Base-by-base conservation (phyloP, 2,113 vertebrate species). In the Thomomys bottae region DNA sequence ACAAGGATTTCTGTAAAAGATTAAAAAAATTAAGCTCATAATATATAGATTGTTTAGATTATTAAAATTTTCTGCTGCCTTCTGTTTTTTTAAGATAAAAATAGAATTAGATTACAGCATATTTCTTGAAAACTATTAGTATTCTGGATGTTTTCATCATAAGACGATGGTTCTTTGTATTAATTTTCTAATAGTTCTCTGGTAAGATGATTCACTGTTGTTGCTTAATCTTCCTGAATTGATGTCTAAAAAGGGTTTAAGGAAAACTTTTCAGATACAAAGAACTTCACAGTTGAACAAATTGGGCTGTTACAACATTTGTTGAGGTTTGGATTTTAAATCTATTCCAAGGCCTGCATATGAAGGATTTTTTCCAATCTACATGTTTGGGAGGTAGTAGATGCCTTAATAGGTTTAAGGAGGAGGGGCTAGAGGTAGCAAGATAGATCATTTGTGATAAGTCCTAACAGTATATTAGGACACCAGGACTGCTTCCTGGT, bases 121-220 rank as follows among this genome's bases (percentile, higher is more conserved):
- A 57, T 73, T 78, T 70, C 23, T 84, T 61, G 28, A 87, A 90
- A 92, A 78, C 1, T 30, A 84, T 5, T 71, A 78, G 23, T 70
- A 89, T 87, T 59, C 68, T 75, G 11, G 40, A 82, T 72, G 78
- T 8, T 87, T 82, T 81, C 91, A 70, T 73, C 68, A 57, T 93
- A 45, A 77, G 11, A 82, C 42, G 93, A 90, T 82, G 32, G 28
- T 84, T 81, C 40, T 79, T 92, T 81, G 54, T 67, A 89, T 15
- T 84, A 80, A 85, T 77, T 93, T 83, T 72, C 14, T 76, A 88
- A 92, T 15, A 57, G 17, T 68, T 81, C 30, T 70, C 21, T 14
- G 66, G 67, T 83, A 78, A 84, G 9, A 24, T 18, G 3, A 2
- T 28, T 73, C 61, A 11, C 64, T 85, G 61, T 63, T 76, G 26